phyloP scores from a whole-genome alignment of 2,888 invertebrate genomes.

The Lasioglossum calceatum region DNA sequence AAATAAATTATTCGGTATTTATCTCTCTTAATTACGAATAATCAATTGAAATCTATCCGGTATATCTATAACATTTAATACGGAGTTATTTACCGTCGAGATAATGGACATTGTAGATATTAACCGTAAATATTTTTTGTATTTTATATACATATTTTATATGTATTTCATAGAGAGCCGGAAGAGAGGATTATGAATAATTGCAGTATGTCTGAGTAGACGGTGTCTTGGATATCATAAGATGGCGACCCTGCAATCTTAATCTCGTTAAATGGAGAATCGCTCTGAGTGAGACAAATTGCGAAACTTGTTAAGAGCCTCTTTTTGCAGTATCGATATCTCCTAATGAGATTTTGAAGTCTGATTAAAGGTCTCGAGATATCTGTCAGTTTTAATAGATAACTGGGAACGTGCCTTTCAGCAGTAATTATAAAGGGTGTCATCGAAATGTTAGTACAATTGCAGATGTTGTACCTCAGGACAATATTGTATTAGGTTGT shows the following conservation, averaged over 20 bases:
- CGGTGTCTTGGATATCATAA: not conserved
- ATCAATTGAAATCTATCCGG: not conserved
- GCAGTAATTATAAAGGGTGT: not conserved
- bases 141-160: not conserved
- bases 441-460: not conserved
- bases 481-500: not conserved
- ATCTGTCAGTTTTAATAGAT: not conserved
- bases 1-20: not conserved
- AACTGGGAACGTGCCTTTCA: not conserved
- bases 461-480: not conserved
- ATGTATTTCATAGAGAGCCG: not conserved
- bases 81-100: not conserved
- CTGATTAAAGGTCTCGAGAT: conserved; percentile 4
- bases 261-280: conserved; percentile 6
- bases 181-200: not conserved
- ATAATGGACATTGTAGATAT: not conserved
- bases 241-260: not conserved
- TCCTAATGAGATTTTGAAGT: not conserved
- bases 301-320: not conserved
- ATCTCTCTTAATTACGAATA: not conserved
- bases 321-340: conserved; percentile 1
- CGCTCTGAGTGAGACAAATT: not conserved
- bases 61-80: not conserved
- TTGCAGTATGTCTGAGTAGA: not conserved
- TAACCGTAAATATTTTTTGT: not conserved